Evolutionary conservation across 2,797 vertebrate genomes (phyloP), one percentile per base, ranked within the genome.

Genomic region (Agapornis canus): DNA sequence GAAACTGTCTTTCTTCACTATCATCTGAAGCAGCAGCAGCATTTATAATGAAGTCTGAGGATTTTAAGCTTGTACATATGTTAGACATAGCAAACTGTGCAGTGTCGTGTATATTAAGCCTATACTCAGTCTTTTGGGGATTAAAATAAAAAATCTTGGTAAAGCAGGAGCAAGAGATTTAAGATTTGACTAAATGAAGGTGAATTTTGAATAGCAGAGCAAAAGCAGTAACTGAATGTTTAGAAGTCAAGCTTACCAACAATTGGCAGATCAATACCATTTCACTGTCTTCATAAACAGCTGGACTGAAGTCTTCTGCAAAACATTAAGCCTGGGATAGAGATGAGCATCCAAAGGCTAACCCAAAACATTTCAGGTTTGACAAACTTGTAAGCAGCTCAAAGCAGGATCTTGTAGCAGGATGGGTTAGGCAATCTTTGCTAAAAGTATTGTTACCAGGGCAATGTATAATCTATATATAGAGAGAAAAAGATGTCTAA

Each of bases 391-490:
- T 27, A 49, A 13, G 63, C 31, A 37, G 25, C 51, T 37, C n/a
- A 21, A 13, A 43, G 52, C 29, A 31, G 61, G 29, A 47, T 47
- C 39, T 39, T 14, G 2, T 1, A 68, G 54, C 47, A 35, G 54
- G 26, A 31, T 5, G 21, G 32, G 18, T 23, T 45, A 14, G 47
- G 29, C 17, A 26, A 4, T 25, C 45, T 43, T 51, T 25, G 11
- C 13, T 25, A 11, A 1, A 66, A 32, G 9, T 9, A 4, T 16
- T 23, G 45, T 39, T 47, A 22, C 31, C 47, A 23, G 61, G 6
- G 14, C 19, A 17, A 20, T 1, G 0, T 45, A 16, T 43, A 13
- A 37, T 18, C 18, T 63, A 5, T 26, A 10, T 26, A 8, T 27
- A 8, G 37, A 27, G 14, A 23, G 22, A 11, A 64, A 64, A 43